Evolutionary conservation across 1,140 invertebrate species (phyloP).

Genomic region (Elymnias hypermnestra): DNA sequence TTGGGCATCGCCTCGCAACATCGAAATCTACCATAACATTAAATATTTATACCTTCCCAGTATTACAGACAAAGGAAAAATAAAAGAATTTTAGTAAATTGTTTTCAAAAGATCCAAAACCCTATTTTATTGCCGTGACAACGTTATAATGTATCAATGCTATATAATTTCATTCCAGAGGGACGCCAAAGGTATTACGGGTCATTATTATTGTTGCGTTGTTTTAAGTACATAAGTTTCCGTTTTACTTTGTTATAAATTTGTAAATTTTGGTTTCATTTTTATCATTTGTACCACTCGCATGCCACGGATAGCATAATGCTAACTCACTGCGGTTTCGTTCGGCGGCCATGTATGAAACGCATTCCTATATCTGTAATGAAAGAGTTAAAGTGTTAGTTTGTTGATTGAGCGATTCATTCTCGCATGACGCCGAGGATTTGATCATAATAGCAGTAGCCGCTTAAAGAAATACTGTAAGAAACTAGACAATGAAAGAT

Average conservation of each 20-base stretch:
- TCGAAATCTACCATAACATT: no score
- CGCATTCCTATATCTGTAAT: constrained; percentile 34
- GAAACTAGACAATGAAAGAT: constrained; percentile 5
- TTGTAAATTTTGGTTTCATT: neutral
- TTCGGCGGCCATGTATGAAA: constrained; percentile 34
- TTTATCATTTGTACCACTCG: constrained; percentile 21
- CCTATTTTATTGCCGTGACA: no score
- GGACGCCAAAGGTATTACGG: no score
- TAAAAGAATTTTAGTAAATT: no score
- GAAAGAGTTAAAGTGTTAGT: constrained; percentile 45
- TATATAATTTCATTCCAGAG: no score
- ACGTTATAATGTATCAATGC: no score
- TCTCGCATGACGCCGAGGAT: constrained; percentile 32
- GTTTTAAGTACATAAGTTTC: no score
- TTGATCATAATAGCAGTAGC: constrained; percentile 31
- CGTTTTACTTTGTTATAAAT: neutral
- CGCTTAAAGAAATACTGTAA: constrained; percentile 4
- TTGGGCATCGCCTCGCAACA: no score
- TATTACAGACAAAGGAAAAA: no score
- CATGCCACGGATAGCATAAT: constrained; percentile 31
- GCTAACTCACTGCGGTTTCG: constrained; percentile 51
- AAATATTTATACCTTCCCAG: no score
- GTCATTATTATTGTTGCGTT: no score
- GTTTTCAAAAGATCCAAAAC: no score
- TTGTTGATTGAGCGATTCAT: constrained; percentile 58